Evolutionary conservation across 1,140 invertebrate species (phyloP).

Genomic region (Leptinotarsa texana): DNA sequence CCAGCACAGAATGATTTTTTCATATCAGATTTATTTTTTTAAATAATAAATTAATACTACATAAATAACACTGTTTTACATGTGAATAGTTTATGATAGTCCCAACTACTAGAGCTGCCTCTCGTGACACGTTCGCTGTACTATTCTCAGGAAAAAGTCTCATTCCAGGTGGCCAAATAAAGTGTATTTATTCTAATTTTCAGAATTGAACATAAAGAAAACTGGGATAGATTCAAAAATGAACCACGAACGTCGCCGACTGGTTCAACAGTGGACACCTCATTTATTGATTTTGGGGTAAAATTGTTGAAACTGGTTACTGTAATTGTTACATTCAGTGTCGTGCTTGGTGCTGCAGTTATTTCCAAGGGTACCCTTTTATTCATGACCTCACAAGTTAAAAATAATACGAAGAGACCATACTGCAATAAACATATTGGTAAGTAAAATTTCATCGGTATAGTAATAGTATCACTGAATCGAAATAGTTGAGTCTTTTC

Average conservation of each 20-base stretch:
- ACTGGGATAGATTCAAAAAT: slow-evolving; percentile 90
- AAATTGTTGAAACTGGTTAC: slow-evolving; percentile 81
- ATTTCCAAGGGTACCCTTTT: slow-evolving; percentile 83
- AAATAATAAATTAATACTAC: too few species aligned
- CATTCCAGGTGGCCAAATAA: too few species aligned
- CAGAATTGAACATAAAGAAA: background rate
- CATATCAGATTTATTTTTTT: too few species aligned
- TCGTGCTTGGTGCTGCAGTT: slow-evolving; percentile 79
- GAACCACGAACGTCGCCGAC: slow-evolving; percentile 81
- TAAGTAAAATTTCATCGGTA: background rate
- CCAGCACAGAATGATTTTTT: too few species aligned
- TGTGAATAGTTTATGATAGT: too few species aligned
- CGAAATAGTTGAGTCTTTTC: background rate
- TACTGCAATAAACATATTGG: slow-evolving; percentile 74
- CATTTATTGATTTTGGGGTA: slow-evolving; percentile 78
- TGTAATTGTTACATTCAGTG: slow-evolving; percentile 78
- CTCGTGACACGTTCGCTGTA: too few species aligned
- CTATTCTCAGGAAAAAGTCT: too few species aligned
- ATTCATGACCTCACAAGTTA: slow-evolving; percentile 89
- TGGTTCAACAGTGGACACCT: slow-evolving; percentile 81
- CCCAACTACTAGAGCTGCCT: too few species aligned
- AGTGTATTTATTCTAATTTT: background rate
- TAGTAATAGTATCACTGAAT: background rate
- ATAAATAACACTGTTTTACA: too few species aligned
- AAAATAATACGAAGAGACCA: slow-evolving; percentile 69